These are phyloP conservation scores for Aleadryas rufinucha DNA, from an alignment of 2,113 vertebrate genomes.

Conservation along the genomic window DNA sequence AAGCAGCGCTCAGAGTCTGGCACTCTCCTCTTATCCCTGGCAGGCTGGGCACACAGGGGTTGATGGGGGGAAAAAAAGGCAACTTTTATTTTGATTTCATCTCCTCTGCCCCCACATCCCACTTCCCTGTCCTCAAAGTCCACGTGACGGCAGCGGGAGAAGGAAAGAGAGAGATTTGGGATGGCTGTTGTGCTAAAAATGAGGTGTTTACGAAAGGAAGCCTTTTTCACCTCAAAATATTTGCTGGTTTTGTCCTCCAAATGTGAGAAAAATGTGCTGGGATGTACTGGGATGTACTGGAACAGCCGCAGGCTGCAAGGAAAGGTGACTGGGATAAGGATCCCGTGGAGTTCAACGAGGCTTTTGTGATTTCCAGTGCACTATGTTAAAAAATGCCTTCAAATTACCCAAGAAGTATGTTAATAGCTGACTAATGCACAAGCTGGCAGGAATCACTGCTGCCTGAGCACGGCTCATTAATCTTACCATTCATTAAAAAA, in stretches of 20 bases:
- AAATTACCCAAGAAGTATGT: constrained; percentile 52
- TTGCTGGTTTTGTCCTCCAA: not conserved
- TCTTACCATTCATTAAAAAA: constrained; percentile 5
- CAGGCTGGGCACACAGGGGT: not conserved
- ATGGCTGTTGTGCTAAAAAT: not conserved
- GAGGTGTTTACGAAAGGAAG: not conserved
- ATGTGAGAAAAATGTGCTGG: not conserved
- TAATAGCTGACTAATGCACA: constrained; percentile 65
- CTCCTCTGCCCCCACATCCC: not conserved
- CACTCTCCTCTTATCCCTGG: not conserved
- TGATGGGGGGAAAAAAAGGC: not conserved
- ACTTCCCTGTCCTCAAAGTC: not conserved
- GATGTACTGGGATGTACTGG: not conserved
- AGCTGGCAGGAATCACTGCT: constrained; percentile 44
- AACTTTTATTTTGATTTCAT: not conserved
- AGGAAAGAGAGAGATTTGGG: not conserved
- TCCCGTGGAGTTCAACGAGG: not conserved
- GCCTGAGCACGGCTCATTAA: constrained; percentile 39
- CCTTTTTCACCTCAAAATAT: not conserved
- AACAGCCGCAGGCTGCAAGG: not conserved
- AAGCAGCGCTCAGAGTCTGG: not conserved
- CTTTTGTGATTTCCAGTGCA: constrained; percentile 53
- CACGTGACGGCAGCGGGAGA: not conserved
- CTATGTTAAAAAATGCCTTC: constrained; percentile 21
- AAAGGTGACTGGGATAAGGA: not conserved